phyloP scores from a whole-genome alignment of 1,140 invertebrate species.

The Papilio aristodemus region DNA sequence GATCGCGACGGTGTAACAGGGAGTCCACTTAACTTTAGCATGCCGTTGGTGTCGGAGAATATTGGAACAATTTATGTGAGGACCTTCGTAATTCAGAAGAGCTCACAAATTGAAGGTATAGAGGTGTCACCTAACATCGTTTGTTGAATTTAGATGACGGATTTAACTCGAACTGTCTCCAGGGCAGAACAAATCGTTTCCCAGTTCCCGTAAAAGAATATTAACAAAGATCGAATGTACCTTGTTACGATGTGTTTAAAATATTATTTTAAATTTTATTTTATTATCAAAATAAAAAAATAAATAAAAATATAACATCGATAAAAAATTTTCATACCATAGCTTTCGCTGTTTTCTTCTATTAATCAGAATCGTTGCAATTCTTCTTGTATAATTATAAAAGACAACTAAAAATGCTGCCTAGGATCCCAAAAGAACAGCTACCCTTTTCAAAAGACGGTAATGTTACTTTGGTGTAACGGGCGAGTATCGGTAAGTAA shows the following conservation, averaged over 20 bases:
- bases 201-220: slow-evolving; percentile 2
- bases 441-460: no score
- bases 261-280: no score
- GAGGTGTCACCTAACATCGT: slow-evolving; percentile 57
- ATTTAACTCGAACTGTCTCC: slow-evolving; percentile 22
- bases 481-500: no score
- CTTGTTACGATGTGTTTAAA: neutral
- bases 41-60: slow-evolving; percentile 65
- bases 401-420: no score
- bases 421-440: no score
- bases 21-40: slow-evolving; percentile 59
- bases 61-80: slow-evolving; percentile 76
- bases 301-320: neutral
- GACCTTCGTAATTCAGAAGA: slow-evolving; percentile 72
- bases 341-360: no score
- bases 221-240: neutral
- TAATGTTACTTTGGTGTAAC: no score
- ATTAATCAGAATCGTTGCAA: no score
- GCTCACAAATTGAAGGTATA: slow-evolving; percentile 69
- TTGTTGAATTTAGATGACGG: slow-evolving; percentile 60
- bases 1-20: slow-evolving; percentile 47
- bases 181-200: neutral
- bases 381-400: no score
- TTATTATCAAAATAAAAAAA: neutral
- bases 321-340: no score